Evolutionary conservation across 1,140 invertebrate species (phyloP).

Genomic region (Pygmarrhopalites habei): DNA sequence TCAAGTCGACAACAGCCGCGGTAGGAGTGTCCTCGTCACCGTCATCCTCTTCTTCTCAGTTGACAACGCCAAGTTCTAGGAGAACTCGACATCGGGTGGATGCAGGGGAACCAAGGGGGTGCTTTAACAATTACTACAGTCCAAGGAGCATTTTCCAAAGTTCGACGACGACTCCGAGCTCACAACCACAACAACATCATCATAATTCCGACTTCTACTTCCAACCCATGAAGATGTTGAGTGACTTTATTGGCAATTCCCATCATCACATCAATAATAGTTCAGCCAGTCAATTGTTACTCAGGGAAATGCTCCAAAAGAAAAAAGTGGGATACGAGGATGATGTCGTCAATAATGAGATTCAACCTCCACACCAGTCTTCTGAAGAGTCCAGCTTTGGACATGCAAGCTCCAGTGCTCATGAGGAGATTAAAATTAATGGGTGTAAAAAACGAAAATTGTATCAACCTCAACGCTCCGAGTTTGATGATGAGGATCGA

Average conservation of each 20-base stretch:
- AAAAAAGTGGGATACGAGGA: slow-evolving; percentile 24
- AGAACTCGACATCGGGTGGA: slow-evolving; percentile 32
- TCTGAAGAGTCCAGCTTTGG: neutral
- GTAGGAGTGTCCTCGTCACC: neutral
- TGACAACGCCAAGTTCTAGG: slow-evolving; percentile 1
- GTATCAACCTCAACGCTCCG: slow-evolving; percentile 93
- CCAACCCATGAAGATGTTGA: slow-evolving; percentile 36
- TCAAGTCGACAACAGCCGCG: neutral
- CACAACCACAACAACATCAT: neutral
- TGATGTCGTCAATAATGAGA: slow-evolving; percentile 9
- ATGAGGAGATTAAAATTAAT: slow-evolving; percentile 56
- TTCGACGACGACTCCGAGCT: neutral
- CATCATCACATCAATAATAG: slow-evolving; percentile 15
- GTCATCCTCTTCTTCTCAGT: neutral
- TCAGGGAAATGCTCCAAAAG: slow-evolving; percentile 35
- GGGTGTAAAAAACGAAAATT: slow-evolving; percentile 93
- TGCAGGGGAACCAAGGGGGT: slow-evolving; percentile 35
- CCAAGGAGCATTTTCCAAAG: slow-evolving; percentile 17
- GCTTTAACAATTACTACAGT: slow-evolving; percentile 29
- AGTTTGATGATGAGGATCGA: slow-evolving; percentile 42
- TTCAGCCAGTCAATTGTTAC: slow-evolving; percentile 18
- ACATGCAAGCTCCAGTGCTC: slow-evolving; percentile 1
- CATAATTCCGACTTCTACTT: slow-evolving; percentile 15
- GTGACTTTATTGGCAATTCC: slow-evolving; percentile 28
- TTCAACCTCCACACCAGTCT: neutral